Percentiles rank a stretch among this genome's conserved stretches.
Conservation (phyloP, 2,797 vertebrate genomes). For the Enteromius trimaculatus region DNA sequence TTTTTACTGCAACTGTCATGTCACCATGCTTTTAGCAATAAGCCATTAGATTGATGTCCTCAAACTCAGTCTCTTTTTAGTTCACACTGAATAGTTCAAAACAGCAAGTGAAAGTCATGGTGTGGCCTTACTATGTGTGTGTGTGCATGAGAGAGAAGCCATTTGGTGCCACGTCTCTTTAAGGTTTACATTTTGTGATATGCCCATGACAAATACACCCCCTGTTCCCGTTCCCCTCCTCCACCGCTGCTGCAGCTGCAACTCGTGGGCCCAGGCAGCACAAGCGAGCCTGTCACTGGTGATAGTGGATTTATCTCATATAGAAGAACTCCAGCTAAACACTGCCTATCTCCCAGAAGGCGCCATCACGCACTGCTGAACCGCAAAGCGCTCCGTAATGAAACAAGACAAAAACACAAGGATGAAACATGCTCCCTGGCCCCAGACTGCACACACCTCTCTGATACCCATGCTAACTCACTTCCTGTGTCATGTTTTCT, state of each 20-base stretch:
- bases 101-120: constrained; percentile 2
- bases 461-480: constrained; percentile 45
- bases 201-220: constrained; percentile 24
- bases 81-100: background rate
- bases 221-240: constrained; percentile 29
- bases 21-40: background rate
- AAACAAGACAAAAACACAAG: constrained; percentile 63
- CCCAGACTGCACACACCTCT: constrained; percentile 49
- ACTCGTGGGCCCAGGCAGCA: constrained; percentile 44
- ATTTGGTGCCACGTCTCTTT: constrained; percentile 46
- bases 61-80: background rate
- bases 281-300: constrained; percentile 57
- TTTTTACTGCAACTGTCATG: background rate
- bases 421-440: constrained; percentile 51
- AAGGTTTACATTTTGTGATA: constrained; percentile 29
- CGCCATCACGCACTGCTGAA: constrained; percentile 59
- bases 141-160: background rate
- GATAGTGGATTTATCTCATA: constrained; percentile 59
- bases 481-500: constrained; percentile 49
- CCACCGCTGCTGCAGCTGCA: constrained; percentile 45
- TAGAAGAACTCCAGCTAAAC: constrained; percentile 58
- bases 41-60: background rate
- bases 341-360: constrained; percentile 57
- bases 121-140: background rate
- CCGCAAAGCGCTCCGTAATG: constrained; percentile 61